Evolutionary conservation across 1,140 invertebrate species (phyloP).

Genomic region (Polypedilum pembai): DNA sequence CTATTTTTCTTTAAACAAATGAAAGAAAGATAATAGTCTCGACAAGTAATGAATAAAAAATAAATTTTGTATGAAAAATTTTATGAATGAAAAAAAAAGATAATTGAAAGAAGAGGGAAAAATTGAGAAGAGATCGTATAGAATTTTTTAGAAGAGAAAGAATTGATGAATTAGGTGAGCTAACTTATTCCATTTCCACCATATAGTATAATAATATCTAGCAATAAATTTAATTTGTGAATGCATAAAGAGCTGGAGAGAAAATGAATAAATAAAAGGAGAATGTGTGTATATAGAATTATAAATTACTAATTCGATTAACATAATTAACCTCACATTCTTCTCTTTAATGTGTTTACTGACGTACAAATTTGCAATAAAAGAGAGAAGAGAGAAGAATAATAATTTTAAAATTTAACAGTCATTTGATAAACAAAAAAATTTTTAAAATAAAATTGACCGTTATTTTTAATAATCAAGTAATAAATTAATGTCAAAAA

Average conservation of each 20-base stretch:
- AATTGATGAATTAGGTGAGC: conserved; percentile 29
- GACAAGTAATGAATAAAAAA: too few species aligned
- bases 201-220: not conserved
- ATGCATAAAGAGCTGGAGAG: not conserved
- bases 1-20: too few species aligned
- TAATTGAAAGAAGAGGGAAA: not conserved
- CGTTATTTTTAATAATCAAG: too few species aligned
- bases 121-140: not conserved
- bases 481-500: too few species aligned
- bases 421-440: not conserved
- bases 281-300: conserved; percentile 21
- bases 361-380: not conserved
- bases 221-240: not conserved
- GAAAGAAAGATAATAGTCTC: too few species aligned
- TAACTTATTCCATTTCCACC: conserved; percentile 25
- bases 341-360: conserved; percentile 6
- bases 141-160: not conserved
- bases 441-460: too few species aligned
- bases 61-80: too few species aligned
- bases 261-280: conserved; percentile 1
- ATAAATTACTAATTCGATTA: conserved; percentile 41
- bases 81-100: not conserved
- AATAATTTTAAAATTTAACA: not conserved
- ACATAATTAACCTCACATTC: conserved; percentile 35
- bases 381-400: not conserved